Evolutionary conservation across 2,113 vertebrate genomes (phyloP).

Genomic region (Melanotaenia duboulayi): DNA sequence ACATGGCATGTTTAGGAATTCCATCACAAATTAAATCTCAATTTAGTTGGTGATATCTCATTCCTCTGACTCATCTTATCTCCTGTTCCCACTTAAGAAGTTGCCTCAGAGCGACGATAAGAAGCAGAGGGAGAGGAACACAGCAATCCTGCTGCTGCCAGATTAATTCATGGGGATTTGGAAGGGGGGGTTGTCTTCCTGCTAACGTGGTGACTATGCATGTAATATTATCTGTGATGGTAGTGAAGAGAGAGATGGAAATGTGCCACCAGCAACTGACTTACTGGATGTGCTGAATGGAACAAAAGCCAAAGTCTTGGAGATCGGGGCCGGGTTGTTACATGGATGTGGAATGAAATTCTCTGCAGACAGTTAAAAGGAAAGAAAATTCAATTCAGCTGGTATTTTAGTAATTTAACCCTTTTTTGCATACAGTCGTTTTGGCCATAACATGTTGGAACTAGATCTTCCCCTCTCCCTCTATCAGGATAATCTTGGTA

Average conservation of each 20-base stretch:
- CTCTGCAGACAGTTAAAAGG: neutral
- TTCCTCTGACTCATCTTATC: conserved; percentile 63
- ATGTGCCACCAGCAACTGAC: conserved; percentile 36
- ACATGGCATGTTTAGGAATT: conserved; percentile 51
- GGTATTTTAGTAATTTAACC: neutral
- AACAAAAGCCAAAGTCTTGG: conserved; percentile 38
- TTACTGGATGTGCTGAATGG: conserved; percentile 24
- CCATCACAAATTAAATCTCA: conserved; percentile 75
- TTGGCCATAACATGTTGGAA: neutral
- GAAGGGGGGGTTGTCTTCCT: conserved; percentile 11
- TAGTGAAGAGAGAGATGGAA: conserved; percentile 37
- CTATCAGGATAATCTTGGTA: neutral
- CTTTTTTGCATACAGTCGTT: neutral
- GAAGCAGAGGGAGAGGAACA: conserved; percentile 36
- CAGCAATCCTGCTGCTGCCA: conserved; percentile 53
- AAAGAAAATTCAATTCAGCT: neutral
- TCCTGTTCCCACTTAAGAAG: conserved; percentile 64
- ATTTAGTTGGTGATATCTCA: conserved; percentile 66
- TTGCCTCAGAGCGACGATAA: conserved; percentile 65
- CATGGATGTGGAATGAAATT: neutral
- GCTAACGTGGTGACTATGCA: conserved; percentile 37
- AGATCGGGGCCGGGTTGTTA: neutral
- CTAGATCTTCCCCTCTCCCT: neutral
- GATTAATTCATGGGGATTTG: conserved; percentile 45
- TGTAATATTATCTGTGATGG: conserved; percentile 53